Evolutionary conservation across 64 coral and sea anemone species (phyloP), one percentile per base, ranked within the genome.

Genomic region (Pocillopora damicornis): DNA sequence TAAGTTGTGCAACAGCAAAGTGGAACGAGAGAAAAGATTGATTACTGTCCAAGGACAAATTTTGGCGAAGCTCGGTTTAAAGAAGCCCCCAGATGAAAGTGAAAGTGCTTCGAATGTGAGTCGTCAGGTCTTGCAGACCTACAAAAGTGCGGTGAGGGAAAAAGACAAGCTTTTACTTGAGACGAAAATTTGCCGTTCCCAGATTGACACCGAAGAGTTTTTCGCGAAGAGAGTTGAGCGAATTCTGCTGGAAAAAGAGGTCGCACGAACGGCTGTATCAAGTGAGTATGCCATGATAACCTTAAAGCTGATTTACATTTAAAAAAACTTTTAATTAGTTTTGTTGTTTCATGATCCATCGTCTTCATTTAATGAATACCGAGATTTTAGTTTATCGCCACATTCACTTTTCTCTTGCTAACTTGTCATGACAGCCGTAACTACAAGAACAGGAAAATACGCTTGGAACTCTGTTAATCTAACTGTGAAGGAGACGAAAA

Each of bases 81-180:
- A n/a, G 11, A 60, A 64, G 30, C 79, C 79, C 63, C 79, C 79
- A 1, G 63, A 63, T 34, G 79, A 20, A 9, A 25, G 63, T 37
- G 10, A 36, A 11, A 63, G 18, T 81, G 13, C 20, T 13, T n/a
- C 9, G 67, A 81, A 81, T 37, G 22, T 81, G 5, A 81, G 57
- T 63, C 79, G 26, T 10, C 59, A 81, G 1, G 79, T 63, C 25
- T 37, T 81, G 59, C 79, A 81, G 15, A 81, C 79, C 13, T 81
- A 81, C 79, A 81, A 35, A 18, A 81, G 79, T 60, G 79, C 79
- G 26, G 79, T 81, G 15, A n/a, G 63, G 9, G 79, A 81, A 81
- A 81, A 81, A 81, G 79, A 81, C 57, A 61, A 81, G 15, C 25
- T 81, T 8, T 81, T 59, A 5, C 59, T 63, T 13, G 60, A 35